Conservation (phyloP, 1,140 invertebrate species). For the Arctopsyche grandis region DNA sequence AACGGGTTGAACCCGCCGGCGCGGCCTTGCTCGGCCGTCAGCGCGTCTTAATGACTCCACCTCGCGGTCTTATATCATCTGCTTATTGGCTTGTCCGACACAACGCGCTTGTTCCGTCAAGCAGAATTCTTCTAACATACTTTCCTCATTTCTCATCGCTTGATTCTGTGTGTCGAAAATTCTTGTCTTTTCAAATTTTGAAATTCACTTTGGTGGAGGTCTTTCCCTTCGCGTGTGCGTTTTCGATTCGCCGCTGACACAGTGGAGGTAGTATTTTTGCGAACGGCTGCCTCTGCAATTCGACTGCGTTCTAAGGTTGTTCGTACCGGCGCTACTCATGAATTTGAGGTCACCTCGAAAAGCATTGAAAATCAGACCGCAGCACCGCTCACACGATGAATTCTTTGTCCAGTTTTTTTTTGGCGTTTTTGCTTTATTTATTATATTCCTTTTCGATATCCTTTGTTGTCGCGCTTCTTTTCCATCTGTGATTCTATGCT, state of each 20-base stretch:
- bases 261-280: background rate
- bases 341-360: conserved; percentile 55
- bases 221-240: background rate
- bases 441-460: background rate
- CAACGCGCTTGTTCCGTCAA: background rate
- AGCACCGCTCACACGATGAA: conserved; percentile 29
- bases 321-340: conserved; percentile 31
- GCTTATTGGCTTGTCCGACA: background rate
- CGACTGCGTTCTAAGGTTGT: conserved; percentile 31
- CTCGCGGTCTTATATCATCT: conserved; percentile 35
- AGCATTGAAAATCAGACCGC: conserved; percentile 50
- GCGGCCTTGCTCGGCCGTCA: conserved; percentile 36
- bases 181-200: no score
- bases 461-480: background rate
- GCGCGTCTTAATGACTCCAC: conserved; percentile 9
- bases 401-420: conserved; percentile 40
- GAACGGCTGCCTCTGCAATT: conserved; percentile 1
- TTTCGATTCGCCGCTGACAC: background rate
- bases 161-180: background rate
- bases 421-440: background rate
- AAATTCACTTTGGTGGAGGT: no score
- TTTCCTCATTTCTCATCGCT: conserved; percentile 1
- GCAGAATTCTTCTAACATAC: background rate
- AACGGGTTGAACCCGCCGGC: conserved; percentile 34
- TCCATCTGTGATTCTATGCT: background rate